phyloP scores from a whole-genome alignment of 2,113 vertebrate genomes.

The Myotis brandtii region DNA sequence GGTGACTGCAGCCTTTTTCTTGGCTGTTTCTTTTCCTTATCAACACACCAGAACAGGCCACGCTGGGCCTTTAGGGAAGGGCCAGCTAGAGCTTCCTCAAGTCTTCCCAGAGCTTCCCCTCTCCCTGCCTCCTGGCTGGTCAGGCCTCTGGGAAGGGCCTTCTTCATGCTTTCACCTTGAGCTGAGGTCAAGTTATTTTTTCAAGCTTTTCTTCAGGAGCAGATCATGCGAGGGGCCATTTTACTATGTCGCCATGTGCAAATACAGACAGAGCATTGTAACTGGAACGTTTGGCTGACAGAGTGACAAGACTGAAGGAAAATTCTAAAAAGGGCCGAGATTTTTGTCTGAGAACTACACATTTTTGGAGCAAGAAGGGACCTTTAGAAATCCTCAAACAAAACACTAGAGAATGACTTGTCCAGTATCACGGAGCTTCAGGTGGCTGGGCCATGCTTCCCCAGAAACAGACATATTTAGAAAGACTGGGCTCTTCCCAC shows the following conservation, averaged over 20 bases:
- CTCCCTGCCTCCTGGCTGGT: neutral
- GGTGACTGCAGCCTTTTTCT: neutral
- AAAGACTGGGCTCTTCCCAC: neutral
- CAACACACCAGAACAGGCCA: neutral
- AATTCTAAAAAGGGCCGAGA: neutral
- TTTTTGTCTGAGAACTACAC: neutral
- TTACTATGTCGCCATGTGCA: neutral
- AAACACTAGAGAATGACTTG: neutral
- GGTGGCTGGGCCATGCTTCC: neutral
- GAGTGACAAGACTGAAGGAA: neutral
- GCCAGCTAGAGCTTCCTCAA: neutral
- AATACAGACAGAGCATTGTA: neutral
- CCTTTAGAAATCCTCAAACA: slow-evolving; percentile 1
- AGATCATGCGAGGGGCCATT: neutral
- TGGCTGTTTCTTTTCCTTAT: neutral
- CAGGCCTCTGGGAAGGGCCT: neutral
- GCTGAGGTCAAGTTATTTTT: neutral
- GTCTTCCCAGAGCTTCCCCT: neutral
- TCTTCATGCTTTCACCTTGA: neutral
- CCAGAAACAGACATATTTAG: neutral
- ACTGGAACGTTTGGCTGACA: neutral
- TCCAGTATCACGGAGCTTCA: neutral
- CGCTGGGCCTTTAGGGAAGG: neutral
- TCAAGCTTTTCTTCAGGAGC: neutral
- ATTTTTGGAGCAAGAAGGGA: neutral